These are phyloP conservation scores for Tragelaphus scriptus DNA, from an alignment of 2,113 vertebrate genomes.

Conservation along the genomic window DNA sequence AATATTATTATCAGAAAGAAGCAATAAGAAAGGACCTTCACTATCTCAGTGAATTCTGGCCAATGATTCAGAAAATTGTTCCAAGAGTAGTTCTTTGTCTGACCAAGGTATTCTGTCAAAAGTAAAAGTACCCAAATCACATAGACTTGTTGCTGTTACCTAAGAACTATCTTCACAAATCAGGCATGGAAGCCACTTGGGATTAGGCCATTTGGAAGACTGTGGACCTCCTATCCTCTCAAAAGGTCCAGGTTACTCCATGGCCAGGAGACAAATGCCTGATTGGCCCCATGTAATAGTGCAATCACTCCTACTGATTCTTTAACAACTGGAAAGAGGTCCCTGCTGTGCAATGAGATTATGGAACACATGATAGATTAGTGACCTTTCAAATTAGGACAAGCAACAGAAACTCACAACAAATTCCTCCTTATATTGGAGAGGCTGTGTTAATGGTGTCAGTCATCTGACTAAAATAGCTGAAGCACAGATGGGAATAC, in stretches of 20 bases:
- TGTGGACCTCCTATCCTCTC: neutral
- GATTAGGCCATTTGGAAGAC: neutral
- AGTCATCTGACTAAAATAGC: neutral
- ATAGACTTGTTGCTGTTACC: neutral
- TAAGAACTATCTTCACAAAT: neutral
- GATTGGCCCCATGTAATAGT: neutral
- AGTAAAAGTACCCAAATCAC: neutral
- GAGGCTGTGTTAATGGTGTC: neutral
- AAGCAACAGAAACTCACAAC: conserved; percentile 33
- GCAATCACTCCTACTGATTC: neutral
- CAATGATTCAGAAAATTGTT: neutral
- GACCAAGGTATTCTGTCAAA: accelerated
- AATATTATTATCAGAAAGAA: neutral
- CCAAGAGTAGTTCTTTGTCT: neutral
- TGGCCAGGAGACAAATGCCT: neutral
- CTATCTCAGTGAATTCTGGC: neutral
- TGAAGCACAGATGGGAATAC: conserved; percentile 60
- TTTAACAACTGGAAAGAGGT: conserved; percentile 7
- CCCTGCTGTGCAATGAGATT: conserved; percentile 10
- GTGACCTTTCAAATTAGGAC: conserved; percentile 59
- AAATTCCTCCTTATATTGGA: neutral
- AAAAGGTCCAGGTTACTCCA: neutral
- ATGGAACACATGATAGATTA: neutral
- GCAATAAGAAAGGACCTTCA: neutral
- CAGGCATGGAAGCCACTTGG: neutral